Percentiles rank a stretch among this genome's conserved stretches.
Evolutionary conservation across 2,888 invertebrate genomes (phyloP).

Genomic region (Caenorhabditis japonica): DNA sequence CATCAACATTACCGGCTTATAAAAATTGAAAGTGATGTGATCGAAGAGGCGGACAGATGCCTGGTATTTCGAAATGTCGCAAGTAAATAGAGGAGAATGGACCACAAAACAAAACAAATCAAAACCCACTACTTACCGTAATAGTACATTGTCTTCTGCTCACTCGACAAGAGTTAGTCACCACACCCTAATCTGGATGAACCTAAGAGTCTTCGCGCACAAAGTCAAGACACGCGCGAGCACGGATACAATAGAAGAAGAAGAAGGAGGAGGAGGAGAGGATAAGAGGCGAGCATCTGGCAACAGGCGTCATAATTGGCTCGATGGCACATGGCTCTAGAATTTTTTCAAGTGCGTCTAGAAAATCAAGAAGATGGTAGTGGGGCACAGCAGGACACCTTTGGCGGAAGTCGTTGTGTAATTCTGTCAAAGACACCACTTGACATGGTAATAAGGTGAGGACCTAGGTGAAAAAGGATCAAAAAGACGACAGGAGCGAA

Average conservation of each 20-base stretch:
- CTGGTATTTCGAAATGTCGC: slow-evolving; percentile 25
- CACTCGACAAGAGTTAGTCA: no score
- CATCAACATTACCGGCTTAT: slow-evolving; percentile 14
- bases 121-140: slow-evolving; percentile 28
- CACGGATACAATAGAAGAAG: slow-evolving; percentile 34
- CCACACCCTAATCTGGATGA: no score
- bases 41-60: slow-evolving; percentile 7
- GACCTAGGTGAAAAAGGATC: background rate
- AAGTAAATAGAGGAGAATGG: slow-evolving; percentile 10
- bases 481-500: no score
- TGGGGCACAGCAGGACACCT: slow-evolving; percentile 25
- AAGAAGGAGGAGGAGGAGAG: slow-evolving; percentile 19
- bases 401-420: slow-evolving; percentile 37
- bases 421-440: slow-evolving; percentile 29
- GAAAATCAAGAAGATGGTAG: slow-evolving; percentile 9
- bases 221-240: slow-evolving; percentile 38
- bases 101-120: background rate
- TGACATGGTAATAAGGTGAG: slow-evolving; percentile 14
- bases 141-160: slow-evolving; percentile 41
- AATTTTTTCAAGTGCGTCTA: no score
- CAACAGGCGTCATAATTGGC: slow-evolving; percentile 53
- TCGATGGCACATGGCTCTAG: slow-evolving; percentile 44
- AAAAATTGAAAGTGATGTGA: slow-evolving; percentile 8
- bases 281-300: slow-evolving; percentile 50
- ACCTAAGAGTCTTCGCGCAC: slow-evolving; percentile 50